These are phyloP conservation scores for Virgularia gustaviana DNA, from an alignment of 92 coral and sea anemone species.

Conservation along the genomic window DNA sequence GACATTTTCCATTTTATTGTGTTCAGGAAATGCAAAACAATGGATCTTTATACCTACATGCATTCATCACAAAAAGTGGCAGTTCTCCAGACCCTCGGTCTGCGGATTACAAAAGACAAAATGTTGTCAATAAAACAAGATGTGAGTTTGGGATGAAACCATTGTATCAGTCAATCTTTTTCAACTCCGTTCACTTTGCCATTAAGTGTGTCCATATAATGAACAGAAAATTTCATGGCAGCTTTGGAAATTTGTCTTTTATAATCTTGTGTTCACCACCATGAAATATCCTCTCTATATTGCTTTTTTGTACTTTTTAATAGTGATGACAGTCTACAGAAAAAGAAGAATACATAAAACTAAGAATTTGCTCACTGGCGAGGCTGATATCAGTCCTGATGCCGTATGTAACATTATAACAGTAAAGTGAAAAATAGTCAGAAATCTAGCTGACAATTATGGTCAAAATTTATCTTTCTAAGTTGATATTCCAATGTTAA, in stretches of 20 bases:
- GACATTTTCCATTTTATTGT: not conserved
- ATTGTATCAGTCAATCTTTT: too few species aligned
- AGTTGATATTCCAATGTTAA: too few species aligned
- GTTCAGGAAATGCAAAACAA: conserved; percentile 67
- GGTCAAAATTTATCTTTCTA: too few species aligned
- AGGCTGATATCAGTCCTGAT: conserved; percentile 67
- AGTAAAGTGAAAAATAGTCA: too few species aligned
- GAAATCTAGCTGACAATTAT: too few species aligned
- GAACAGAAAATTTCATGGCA: not conserved
- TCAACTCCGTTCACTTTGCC: too few species aligned
- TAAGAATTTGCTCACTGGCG: conserved; percentile 82
- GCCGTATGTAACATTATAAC: too few species aligned
- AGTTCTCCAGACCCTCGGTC: conserved; percentile 68
- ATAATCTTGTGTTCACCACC: not conserved
- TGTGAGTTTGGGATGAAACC: conserved; percentile 58
- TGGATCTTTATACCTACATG: conserved; percentile 89
- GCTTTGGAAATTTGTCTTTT: not conserved
- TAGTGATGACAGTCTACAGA: conserved; percentile 84
- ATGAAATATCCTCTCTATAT: not conserved
- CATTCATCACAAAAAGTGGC: conserved; percentile 66
- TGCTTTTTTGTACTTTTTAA: not conserved
- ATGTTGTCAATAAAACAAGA: conserved; percentile 72
- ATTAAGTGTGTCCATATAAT: too few species aligned
- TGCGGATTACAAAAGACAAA: conserved; percentile 66
- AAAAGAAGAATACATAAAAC: conserved; percentile 84